phyloP scores from a whole-genome alignment of 2,797 vertebrate species.

The Onychomys leucogaster region DNA sequence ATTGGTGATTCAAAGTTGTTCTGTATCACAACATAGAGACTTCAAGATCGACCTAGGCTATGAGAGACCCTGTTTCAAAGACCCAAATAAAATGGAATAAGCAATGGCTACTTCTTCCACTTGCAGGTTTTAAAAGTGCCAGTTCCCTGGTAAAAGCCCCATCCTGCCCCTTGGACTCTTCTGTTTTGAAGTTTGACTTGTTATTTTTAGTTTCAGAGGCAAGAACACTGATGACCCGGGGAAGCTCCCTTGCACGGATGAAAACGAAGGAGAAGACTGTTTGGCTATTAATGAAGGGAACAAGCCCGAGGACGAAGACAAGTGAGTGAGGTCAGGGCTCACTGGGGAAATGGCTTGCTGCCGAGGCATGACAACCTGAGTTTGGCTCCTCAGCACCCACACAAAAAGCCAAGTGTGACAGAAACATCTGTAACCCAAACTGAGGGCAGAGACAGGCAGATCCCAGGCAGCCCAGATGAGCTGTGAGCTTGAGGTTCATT shows the following conservation, averaged over 20 bases:
- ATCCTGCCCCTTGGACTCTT: not conserved
- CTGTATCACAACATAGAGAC: not conserved
- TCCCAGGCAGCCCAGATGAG: not conserved
- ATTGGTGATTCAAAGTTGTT: not conserved
- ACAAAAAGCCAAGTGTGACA: no score
- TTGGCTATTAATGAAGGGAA: not conserved
- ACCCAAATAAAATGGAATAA: slow-evolving; percentile 4
- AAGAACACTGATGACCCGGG: not conserved
- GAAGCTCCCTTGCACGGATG: not conserved
- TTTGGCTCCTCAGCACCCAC: not conserved
- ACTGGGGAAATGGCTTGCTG: not conserved
- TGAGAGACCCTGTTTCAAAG: not conserved
- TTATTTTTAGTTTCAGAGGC: slow-evolving; percentile 71
- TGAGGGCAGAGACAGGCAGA: not conserved
- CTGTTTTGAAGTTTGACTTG: not conserved
- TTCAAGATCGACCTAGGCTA: not conserved
- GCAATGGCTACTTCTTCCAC: slow-evolving; percentile 14
- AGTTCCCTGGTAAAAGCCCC: not conserved
- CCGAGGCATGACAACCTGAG: no score
- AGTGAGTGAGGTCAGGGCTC: not conserved
- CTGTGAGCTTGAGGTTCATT: not conserved
- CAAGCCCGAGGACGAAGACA: not conserved
- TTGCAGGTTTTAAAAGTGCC: slow-evolving; percentile 42
- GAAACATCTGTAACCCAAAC: not conserved
- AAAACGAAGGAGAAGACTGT: not conserved